These are phyloP conservation scores for Xyrichtys novacula DNA, from an alignment of 2,797 vertebrate genomes.

Conservation along the genomic window DNA sequence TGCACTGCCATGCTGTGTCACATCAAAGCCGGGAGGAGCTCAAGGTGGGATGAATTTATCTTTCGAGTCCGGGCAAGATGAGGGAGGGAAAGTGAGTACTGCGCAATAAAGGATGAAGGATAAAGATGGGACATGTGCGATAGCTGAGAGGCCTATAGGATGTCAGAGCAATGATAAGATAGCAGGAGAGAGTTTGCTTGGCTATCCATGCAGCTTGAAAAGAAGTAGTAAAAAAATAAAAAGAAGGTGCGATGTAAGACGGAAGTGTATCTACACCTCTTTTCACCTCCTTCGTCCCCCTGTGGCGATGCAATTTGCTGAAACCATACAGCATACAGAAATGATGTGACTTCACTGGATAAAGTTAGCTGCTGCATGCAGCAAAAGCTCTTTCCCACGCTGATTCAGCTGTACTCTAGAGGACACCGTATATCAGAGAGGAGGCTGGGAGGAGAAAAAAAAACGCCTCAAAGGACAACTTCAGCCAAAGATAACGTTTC, in stretches of 20 bases:
- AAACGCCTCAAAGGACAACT: conserved; percentile 45
- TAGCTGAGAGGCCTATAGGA: neutral
- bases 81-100: conserved; percentile 14
- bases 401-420: conserved; percentile 76
- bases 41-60: conserved; percentile 66
- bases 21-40: conserved; percentile 66
- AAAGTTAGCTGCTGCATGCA: conserved; percentile 69
- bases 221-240: neutral
- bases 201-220: conserved; percentile 1
- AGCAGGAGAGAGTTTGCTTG: neutral
- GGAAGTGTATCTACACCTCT: neutral
- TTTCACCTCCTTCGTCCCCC: conserved; percentile 14
- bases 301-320: conserved; percentile 54
- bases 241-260: neutral
- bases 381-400: conserved; percentile 73
- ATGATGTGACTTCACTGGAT: conserved; percentile 64
- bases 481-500: conserved; percentile 49
- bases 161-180: neutral
- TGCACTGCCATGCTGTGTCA: conserved; percentile 65
- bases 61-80: conserved; percentile 25
- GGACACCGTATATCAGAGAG: conserved; percentile 64
- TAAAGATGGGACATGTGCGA: conserved; percentile 1
- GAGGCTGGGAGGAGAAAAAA: conserved; percentile 24
- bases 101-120: neutral
- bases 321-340: conserved; percentile 47